phyloP scores from a whole-genome alignment of 2,888 invertebrate genomes.

The Caenorhabditis virilis region DNA sequence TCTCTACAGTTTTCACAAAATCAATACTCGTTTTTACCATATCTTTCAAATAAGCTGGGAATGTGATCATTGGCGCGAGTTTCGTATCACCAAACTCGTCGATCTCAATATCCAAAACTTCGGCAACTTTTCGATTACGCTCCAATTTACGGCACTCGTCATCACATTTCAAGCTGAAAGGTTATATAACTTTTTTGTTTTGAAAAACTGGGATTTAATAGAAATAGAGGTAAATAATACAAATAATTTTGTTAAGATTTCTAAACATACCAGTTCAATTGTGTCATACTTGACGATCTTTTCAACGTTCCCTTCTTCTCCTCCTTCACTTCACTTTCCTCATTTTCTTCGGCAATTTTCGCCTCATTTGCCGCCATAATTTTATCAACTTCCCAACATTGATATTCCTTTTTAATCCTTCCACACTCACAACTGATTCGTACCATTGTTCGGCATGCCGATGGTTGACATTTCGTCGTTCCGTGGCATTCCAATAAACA shows the following conservation, averaged over 20 bases:
- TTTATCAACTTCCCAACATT: conserved; percentile 46
- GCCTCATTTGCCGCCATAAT: conserved; percentile 9
- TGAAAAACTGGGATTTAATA: background rate
- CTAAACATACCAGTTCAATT: conserved; percentile 18
- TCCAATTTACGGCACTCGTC: conserved; percentile 87
- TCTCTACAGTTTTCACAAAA: conserved; percentile 38
- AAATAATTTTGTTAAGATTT: no score
- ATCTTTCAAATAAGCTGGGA: conserved; percentile 43
- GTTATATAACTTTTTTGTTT: background rate
- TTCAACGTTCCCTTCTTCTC: conserved; percentile 12
- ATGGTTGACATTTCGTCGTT: conserved; percentile 76
- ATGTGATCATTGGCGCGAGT: conserved; percentile 44
- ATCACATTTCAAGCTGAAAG: conserved; percentile 84
- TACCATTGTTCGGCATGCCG: conserved; percentile 72
- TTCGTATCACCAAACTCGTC: conserved; percentile 45
- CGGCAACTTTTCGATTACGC: conserved; percentile 84
- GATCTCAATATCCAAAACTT: conserved; percentile 89
- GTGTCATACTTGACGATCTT: conserved; percentile 21
- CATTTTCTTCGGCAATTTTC: conserved; percentile 13
- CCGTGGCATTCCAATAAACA: conserved; percentile 85
- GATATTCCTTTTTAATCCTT: conserved; percentile 34
- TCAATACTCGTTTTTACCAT: conserved; percentile 26
- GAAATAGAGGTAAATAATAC: no score
- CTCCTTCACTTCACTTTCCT: background rate
- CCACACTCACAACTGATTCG: conserved; percentile 62